Percentiles rank a stretch among this genome's conserved stretches.
These are phyloP conservation scores for Onychorhynchus coronatus DNA, from an alignment of 2,113 vertebrate species.

Conservation along the genomic window DNA sequence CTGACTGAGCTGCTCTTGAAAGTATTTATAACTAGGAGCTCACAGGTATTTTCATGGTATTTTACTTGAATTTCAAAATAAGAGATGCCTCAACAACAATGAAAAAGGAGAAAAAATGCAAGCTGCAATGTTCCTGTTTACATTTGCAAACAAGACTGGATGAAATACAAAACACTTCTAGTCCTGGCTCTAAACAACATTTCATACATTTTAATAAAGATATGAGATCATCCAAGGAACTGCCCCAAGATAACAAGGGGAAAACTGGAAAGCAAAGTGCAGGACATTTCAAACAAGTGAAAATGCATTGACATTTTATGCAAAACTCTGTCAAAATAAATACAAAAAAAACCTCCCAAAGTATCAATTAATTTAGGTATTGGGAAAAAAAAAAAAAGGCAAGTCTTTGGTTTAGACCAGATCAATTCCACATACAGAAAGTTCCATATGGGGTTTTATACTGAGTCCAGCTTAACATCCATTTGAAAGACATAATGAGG, in stretches of 20 bases:
- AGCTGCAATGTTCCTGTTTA: background rate
- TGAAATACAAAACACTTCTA: background rate
- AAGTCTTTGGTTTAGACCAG: background rate
- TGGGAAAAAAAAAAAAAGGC: background rate
- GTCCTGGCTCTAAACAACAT: background rate
- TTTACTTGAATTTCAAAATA: background rate
- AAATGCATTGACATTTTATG: constrained; percentile 19
- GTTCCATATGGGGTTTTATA: background rate
- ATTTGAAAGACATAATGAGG: background rate
- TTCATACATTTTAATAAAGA: constrained; percentile 26
- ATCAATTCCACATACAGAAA: background rate
- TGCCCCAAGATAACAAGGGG: background rate
- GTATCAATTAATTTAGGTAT: background rate
- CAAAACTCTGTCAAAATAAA: background rate
- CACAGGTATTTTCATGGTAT: background rate
- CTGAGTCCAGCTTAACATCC: background rate
- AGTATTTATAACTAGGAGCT: background rate
- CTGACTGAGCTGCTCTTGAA: background rate
- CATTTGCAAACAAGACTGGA: background rate
- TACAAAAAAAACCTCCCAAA: background rate
- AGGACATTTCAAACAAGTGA: background rate
- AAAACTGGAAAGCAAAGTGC: constrained; percentile 14
- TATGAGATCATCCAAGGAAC: background rate
- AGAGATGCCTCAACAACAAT: background rate
- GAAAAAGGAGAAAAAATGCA: background rate